These are phyloP conservation scores for Psilanteris sp. DNA, from an alignment of 1,140 invertebrate species.

Conservation along the genomic window DNA sequence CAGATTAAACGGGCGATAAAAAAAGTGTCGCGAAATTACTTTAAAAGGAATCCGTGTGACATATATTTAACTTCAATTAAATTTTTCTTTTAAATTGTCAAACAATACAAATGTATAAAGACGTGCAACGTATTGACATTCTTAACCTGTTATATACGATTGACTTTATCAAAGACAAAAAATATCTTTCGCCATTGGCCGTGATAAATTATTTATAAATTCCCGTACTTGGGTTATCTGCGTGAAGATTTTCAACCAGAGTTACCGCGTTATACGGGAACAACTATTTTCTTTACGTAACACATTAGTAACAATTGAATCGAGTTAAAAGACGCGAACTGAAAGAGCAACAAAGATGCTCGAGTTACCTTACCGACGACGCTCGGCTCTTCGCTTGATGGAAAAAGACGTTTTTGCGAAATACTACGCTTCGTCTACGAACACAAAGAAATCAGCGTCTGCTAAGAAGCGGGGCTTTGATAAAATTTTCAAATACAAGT, in stretches of 20 bases:
- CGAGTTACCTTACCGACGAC: slow-evolving; percentile 31
- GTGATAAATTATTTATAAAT: slow-evolving; percentile 5
- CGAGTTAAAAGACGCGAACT: slow-evolving; percentile 42
- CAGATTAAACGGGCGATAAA: too few species aligned
- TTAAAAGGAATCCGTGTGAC: too few species aligned
- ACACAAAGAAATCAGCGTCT: slow-evolving; percentile 49
- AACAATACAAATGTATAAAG: too few species aligned
- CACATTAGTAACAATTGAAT: slow-evolving; percentile 53
- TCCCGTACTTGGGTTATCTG: slow-evolving; percentile 9
- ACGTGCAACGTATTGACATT: too few species aligned
- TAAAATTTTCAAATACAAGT: slow-evolving; percentile 55
- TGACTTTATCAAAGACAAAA: too few species aligned
- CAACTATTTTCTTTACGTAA: slow-evolving; percentile 42
- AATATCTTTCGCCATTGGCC: too few species aligned
- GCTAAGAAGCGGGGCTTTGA: slow-evolving; percentile 43
- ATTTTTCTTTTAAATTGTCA: too few species aligned
- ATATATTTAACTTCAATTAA: too few species aligned
- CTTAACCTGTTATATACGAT: too few species aligned
- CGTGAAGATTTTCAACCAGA: slow-evolving; percentile 5
- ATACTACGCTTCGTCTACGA: slow-evolving; percentile 28
- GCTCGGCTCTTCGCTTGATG: slow-evolving; percentile 45
- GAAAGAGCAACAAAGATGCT: slow-evolving; percentile 49
- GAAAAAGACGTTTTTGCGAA: slow-evolving; percentile 43
- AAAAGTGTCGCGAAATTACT: too few species aligned
- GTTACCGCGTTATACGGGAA: not conserved